Evolutionary conservation across 2,888 invertebrate species (phyloP).

Genomic region (Petrolisthes manimaculis): DNA sequence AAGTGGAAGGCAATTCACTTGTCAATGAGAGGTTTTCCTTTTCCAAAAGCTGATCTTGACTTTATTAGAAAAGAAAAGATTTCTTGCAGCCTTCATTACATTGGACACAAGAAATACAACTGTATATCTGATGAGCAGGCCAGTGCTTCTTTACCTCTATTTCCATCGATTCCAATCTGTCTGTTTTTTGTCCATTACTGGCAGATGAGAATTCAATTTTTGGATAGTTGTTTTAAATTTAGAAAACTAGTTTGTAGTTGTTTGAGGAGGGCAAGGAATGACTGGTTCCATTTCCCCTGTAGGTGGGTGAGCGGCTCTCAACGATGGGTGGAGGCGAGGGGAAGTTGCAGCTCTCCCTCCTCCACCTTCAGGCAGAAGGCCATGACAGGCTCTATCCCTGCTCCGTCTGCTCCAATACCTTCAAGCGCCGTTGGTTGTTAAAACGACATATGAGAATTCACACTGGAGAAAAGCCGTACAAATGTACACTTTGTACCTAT

Average conservation of each 20-base stretch:
- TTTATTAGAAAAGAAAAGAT: too few relatives aligned
- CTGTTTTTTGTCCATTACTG: background rate
- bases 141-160: too few relatives aligned
- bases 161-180: too few relatives aligned
- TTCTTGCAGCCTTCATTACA: too few relatives aligned
- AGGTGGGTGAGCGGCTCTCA: conserved; percentile 38
- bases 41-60: too few relatives aligned
- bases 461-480: conserved; percentile 61
- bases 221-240: too few relatives aligned
- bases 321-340: conserved; percentile 17
- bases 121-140: too few relatives aligned
- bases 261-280: conserved; percentile 22
- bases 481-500: conserved; percentile 49
- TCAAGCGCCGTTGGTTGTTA: conserved; percentile 41
- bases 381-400: conserved; percentile 19
- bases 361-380: conserved; percentile 3
- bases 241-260: background rate
- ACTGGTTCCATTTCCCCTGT: conserved; percentile 47
- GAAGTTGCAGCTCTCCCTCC: conserved; percentile 2
- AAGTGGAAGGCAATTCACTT: too few relatives aligned
- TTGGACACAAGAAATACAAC: too few relatives aligned
- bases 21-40: too few relatives aligned
- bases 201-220: background rate
- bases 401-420: conserved; percentile 24
- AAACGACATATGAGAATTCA: conserved; percentile 56